Conservation (phyloP, 2,888 invertebrate species). For the Apamea crenata region DNA sequence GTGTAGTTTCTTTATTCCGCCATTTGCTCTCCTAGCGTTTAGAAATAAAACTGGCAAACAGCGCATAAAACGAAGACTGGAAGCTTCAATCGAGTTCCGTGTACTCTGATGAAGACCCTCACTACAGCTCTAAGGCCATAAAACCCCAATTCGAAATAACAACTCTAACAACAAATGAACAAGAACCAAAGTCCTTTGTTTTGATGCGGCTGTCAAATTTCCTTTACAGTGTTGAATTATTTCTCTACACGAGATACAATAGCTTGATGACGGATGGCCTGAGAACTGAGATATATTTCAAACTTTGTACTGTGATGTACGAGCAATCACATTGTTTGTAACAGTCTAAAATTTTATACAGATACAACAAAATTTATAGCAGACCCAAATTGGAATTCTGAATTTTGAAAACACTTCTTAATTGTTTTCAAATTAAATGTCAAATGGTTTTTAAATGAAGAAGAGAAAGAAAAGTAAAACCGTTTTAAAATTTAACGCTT, state of each 20-base stretch:
- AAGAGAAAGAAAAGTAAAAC: constrained; percentile 20
- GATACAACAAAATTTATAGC: constrained; percentile 28
- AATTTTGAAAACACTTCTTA: constrained; percentile 22
- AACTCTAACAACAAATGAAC: constrained; percentile 41
- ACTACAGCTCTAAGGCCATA: constrained; percentile 44
- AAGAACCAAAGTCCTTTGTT: constrained; percentile 53
- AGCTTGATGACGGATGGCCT: constrained; percentile 57
- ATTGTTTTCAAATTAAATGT: constrained; percentile 21
- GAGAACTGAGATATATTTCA: constrained; percentile 49
- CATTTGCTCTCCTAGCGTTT: constrained; percentile 51
- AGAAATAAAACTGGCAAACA: constrained; percentile 61
- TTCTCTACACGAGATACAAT: constrained; percentile 52
- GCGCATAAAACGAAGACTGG: constrained; percentile 58
- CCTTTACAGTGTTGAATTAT: constrained; percentile 67
- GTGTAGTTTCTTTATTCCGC: constrained; percentile 46
- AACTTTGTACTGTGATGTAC: constrained; percentile 50
- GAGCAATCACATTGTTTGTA: constrained; percentile 38
- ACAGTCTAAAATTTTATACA: constrained; percentile 31
- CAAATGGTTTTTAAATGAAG: constrained; percentile 24
- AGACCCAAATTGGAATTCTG: constrained; percentile 19
- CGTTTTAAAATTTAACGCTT: constrained; percentile 9
- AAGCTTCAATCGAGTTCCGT: constrained; percentile 57
- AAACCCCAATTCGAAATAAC: constrained; percentile 47
- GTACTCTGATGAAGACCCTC: constrained; percentile 51
- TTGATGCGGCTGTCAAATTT: constrained; percentile 58